Base-by-base conservation (phyloP, 2,113 vertebrate genomes). In the Eublepharis macularius region DNA sequence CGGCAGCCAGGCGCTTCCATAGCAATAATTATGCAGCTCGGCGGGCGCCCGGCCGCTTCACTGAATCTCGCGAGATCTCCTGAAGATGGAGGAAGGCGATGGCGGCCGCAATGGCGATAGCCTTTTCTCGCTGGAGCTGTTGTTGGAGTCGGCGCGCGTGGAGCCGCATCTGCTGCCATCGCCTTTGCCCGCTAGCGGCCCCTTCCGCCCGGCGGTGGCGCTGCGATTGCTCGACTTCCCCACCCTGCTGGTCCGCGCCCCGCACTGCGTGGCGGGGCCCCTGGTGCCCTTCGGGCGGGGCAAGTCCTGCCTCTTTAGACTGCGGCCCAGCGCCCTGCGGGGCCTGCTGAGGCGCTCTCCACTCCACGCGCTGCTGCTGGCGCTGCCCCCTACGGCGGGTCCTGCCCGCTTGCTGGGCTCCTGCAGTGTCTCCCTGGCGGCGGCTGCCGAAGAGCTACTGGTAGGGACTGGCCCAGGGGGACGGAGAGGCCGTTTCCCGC, bases 141-240 rank as follows among this genome's bases (percentile, higher is more conserved):
- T 98, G 12, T 97, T 98, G 79, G 96, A 98, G 70, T 92, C 87
- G 65, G 91, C 98, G 80, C 89, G 79, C 6, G 47, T 98, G 43
- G 90, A 95, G 45, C 80, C 74, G 2, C 47, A 34, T 41, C 82
- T 47, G 11, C 47, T 4, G 0, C 87, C 87, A 21, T 26, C 73
- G 32, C 84, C 77, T 6, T 4, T 79, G 24, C 81, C 54, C 2
- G 63, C 63, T 1, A n/a, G 14, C n/a, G 69, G 73, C 24, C 14
- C 57, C 43, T 69, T 94, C 19, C 77, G 70, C 70, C 95, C 96
- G 21, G 97, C 95, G 8, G 93, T 99, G 29, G 98, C 94, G 4
- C 92, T 99, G 24, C 95, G 96, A 36, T 88, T 98, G 13, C 81
- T 98, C 91, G 97, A 98, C 81, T 98, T 98, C 32, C 98, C 98